A percentile compares a stretch with the other conserved stretches of the same genome.
Evolutionary conservation across 1,140 invertebrate species (phyloP).

Genomic region (Subanguina moxae): DNA sequence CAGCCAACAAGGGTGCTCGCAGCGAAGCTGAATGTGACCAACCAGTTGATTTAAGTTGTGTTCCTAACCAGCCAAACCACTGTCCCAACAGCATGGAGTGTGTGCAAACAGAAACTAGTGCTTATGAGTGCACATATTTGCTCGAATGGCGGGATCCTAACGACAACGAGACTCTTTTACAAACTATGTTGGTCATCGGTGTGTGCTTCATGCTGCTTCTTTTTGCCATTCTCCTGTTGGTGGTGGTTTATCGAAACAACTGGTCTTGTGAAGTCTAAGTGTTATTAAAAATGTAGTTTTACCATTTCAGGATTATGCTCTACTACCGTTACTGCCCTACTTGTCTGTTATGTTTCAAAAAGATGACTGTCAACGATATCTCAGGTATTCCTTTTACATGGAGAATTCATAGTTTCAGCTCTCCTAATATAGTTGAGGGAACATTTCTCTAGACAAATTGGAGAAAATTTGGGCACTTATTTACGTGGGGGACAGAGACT

Average conservation of each 20-base stretch:
- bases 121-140: not conserved
- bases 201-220: not conserved
- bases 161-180: not conserved
- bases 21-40: not conserved
- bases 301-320: not conserved
- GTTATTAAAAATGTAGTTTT: too few species aligned
- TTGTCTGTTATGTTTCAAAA: conserved; percentile 8
- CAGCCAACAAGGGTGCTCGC: not conserved
- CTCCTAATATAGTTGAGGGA: too few species aligned
- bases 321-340: conserved; percentile 9
- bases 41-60: conserved; percentile 2
- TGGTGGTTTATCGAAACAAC: not conserved
- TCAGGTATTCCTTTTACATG: not conserved
- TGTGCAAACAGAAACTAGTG: conserved; percentile 6
- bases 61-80: not conserved
- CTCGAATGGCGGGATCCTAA: not conserved
- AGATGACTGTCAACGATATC: conserved; percentile 15
- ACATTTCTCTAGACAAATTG: too few species aligned
- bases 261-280: not conserved
- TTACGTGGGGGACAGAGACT: too few species aligned
- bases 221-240: not conserved
- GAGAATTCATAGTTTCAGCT: not conserved
- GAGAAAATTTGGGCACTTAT: too few species aligned
- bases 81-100: conserved; percentile 5
- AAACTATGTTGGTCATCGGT: not conserved